Base-by-base conservation (phyloP, 2,888 invertebrate genomes). In the Eucriotettix oculatus region DNA sequence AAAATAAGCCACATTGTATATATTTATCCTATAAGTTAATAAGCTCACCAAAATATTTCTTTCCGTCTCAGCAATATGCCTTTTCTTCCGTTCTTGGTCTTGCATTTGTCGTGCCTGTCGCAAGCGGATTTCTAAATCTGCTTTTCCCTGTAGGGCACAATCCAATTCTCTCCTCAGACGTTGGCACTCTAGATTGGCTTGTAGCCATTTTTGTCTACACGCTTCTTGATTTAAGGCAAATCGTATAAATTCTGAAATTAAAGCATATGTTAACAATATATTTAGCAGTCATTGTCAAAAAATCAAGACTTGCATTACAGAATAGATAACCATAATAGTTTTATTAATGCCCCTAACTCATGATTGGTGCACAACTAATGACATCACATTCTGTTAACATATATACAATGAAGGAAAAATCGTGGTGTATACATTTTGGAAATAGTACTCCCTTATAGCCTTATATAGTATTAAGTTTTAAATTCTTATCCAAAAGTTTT, bases 21-120 rank as follows among this genome's bases (percentile, higher is more conserved):
- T 44, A 14, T 14, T 9, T 48, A 48, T 48, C 48, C 2, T 12
- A n/a, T 14, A 48, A 48, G 9, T 14, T 2, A 48, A 48, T 48
- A 14, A 48, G 1, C 48, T 48, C 61, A 42, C 66, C 78, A 87
- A 75, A 68, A 80, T 78, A 72, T 83, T 84, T 63, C 85, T 81
- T 61, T 91, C 88, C 64, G 84, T 78, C 71, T 89, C 82, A 0
- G 83, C 83, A 66, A 79, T 78, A 60, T 82, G 80, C 17, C 87
- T 76, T 58, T 81, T 82, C 63, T 83, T 81, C 67, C 85, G 87
- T 69, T 93, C 92, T 63, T 84, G 81, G 67, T 92, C 92, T 1
- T 92, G 75, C 52, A 92, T 76, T 66, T 85, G 85, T 60, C 92
- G 78, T 0, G 90, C 90, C 71, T 88, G 86, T 66, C 84, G 84